Evolutionary conservation across 2,797 vertebrate genomes (phyloP), one percentile per base, ranked within the genome.

Genomic region (Sebastes hopkinsi): DNA sequence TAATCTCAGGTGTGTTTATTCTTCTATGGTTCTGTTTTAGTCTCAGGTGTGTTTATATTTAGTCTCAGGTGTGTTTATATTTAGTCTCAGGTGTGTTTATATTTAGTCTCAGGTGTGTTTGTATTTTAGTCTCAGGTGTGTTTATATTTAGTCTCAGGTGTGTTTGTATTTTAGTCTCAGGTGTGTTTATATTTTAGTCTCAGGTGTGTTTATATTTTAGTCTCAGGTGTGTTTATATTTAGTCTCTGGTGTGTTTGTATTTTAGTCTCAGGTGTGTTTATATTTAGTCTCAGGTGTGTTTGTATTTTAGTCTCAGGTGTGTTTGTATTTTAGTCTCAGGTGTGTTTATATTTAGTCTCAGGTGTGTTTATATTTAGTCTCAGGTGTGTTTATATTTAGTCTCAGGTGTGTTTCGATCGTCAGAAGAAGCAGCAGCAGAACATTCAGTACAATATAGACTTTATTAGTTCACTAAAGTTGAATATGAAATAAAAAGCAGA

Each of bases 361-460:
- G 30, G 30, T 32, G 30, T 32, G 6, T 32, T 32, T 32, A 2
- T 6, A 3, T 32, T 32, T 30, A 50, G 8, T 42, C 46, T 50
- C 46, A 27, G 13, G 56, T 58, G 58, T 18, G 22, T 30, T 56
- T 25, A 12, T 8, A n/a, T n/a, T 46, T 6, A 50, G 16, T 18
- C 13, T 27, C 56, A 16, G 23, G 12, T 58, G 23, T 23, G 11
- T 59, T 6, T 23, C 9, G 29, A 29, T 55, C n/a, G 1, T 3
- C 54, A 59, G 55, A 78, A 82, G 52, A 76, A 87, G 59, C 42
- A 77, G 67, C 88, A 72, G 72, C 86, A 87, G 65, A 61, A 12
- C 18, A 4, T 88, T 92, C 89, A 90, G 92, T 91, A 94, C 94
- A 94, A 95, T 95, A 94, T 95, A 95, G 89, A 93, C 89, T 95